These are phyloP conservation scores for Archips crataeganus DNA, from an alignment of 2,888 invertebrate genomes.

Conservation along the genomic window DNA sequence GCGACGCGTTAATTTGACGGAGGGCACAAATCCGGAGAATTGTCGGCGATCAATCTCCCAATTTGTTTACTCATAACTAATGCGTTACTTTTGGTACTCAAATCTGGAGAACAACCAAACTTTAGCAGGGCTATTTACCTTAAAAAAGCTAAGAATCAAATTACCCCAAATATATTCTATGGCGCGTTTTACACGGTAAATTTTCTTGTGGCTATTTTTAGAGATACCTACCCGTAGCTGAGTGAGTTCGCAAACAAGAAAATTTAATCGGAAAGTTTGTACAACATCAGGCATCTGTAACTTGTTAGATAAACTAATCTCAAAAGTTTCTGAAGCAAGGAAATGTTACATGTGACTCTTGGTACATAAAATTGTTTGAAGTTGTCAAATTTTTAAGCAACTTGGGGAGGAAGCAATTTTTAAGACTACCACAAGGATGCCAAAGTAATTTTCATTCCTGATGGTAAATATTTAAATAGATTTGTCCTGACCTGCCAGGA, in stretches of 20 bases:
- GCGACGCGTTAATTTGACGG: too few species aligned
- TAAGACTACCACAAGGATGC: background rate
- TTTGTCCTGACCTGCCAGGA: too few species aligned
- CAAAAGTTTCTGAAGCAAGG: conserved; percentile 9
- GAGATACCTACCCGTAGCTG: conserved; percentile 21
- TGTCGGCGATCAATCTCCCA: too few species aligned
- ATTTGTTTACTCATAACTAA: too few species aligned
- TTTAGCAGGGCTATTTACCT: too few species aligned
- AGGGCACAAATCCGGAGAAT: too few species aligned
- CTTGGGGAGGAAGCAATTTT: background rate
- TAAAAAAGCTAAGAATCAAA: background rate
- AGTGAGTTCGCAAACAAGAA: conserved; percentile 27
- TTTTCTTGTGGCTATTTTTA: conserved; percentile 18
- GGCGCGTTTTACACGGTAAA: background rate
- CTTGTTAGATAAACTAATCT: conserved; percentile 36
- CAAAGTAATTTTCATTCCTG: too few species aligned
- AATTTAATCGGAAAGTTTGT: conserved; percentile 37
- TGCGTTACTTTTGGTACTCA: too few species aligned
- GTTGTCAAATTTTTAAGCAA: background rate
- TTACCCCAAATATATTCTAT: background rate
- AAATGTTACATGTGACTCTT: conserved; percentile 7
- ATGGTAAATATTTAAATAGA: too few species aligned
- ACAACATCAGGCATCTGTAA: conserved; percentile 27
- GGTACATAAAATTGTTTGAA: background rate
- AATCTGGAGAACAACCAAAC: too few species aligned